Base-by-base conservation (phyloP, 2,888 invertebrate species). In the Lochmaea crataegi region DNA sequence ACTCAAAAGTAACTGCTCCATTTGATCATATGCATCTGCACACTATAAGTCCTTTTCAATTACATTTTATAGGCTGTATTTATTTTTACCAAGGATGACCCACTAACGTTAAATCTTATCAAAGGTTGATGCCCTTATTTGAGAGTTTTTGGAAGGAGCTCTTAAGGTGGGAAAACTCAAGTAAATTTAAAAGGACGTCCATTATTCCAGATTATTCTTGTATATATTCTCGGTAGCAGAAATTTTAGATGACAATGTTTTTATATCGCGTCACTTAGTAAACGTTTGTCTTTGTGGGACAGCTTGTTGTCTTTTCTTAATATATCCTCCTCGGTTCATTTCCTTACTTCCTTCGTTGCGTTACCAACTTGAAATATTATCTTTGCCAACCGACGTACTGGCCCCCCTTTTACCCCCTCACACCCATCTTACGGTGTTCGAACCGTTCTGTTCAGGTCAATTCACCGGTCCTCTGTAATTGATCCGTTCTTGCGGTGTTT, bases 401-500 rank as follows among this genome's bases (percentile, higher is more conserved):
- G 11, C 53, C 51, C 22, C 2, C 32, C 7, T n/a, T n/a, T n/a
- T 38, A 38, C 32, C 60, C 22, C 51, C 38, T n/a, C 63, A 26
- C 14, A 2, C 18, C 22, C 58, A 11, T 11, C 57, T 53, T 64
- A 38, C 22, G n/a, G 42, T 66, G 38, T 42, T 67, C 67, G 16
- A 53, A 61, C 60, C 61, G 61, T 41, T 70, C 71, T 65, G 65
- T 65, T 72, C 75, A 72, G 75, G 75, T 75, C 72, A 75, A 72
- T 69, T 75, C 75, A 68, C 74, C 71, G 64, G 68, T 48, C 67
- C 71, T 71, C 70, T 48, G 75, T 78, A 76, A 77, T 77, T 77
- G 77, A 77, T 77, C 77, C 68, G 73, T 71, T 71, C 72, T 67
- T 58, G 71, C 71, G 68, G 68, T 72, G 64, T 72, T 68, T 70